phyloP scores from a whole-genome alignment of 2,797 vertebrate genomes.

The Rhinogobio ventralis region DNA sequence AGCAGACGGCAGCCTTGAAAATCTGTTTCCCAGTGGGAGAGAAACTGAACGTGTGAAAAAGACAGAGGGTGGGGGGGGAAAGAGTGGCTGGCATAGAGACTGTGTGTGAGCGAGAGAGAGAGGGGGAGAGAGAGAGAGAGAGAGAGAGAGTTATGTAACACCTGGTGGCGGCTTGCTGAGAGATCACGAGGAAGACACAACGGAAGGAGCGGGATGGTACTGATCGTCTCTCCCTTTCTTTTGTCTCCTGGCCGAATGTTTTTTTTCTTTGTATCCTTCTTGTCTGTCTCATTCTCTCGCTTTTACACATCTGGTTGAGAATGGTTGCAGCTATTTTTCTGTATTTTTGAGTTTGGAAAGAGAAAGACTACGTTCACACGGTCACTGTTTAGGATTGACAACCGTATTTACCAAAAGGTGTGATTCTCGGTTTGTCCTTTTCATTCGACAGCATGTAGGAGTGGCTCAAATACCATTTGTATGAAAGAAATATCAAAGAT shows the following conservation, averaged over 20 bases:
- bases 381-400: background rate
- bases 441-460: background rate
- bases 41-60: conserved; percentile 51
- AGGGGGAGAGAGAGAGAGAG: conserved; percentile 12
- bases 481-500: background rate
- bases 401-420: background rate
- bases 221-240: conserved; percentile 22
- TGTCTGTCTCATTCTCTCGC: conserved; percentile 23
- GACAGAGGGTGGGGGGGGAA: conserved; percentile 15
- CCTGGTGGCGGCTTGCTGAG: conserved; percentile 50
- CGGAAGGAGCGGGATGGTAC: conserved; percentile 46
- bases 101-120: conserved; percentile 7
- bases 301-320: background rate
- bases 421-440: background rate
- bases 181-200: conserved; percentile 55
- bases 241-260: conserved; percentile 27
- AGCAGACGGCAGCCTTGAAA: conserved; percentile 47
- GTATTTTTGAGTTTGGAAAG: background rate
- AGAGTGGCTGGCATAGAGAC: conserved; percentile 38
- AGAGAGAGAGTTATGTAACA: conserved; percentile 49
- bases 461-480: background rate
- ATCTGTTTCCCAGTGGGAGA: conserved; percentile 56
- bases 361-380: background rate
- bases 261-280: conserved; percentile 9
- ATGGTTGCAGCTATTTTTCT: background rate